Conservation (phyloP, 2,888 invertebrate genomes). For the Spialia ferax region DNA sequence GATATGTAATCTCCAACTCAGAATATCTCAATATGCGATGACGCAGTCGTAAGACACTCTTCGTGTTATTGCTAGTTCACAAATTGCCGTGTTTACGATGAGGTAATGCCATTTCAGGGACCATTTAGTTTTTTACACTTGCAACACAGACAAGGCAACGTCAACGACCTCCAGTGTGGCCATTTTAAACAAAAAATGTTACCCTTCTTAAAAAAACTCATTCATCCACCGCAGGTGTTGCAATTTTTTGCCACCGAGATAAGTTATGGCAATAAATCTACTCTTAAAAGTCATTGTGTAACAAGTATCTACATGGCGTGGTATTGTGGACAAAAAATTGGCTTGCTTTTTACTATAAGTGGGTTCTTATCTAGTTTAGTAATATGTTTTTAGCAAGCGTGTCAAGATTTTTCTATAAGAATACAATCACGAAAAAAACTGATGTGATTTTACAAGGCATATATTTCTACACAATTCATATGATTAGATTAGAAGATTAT, state of each 20-base stretch:
- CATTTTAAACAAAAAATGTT: constrained; percentile 53
- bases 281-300: constrained; percentile 16
- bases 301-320: background rate
- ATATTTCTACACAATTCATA: background rate
- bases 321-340: constrained; percentile 4
- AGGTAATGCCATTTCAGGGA: constrained; percentile 65
- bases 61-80: constrained; percentile 26
- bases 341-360: constrained; percentile 10
- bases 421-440: background rate
- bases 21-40: constrained; percentile 5
- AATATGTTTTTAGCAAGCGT: background rate
- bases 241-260: constrained; percentile 48
- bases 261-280: constrained; percentile 53
- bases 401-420: background rate
- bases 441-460: background rate
- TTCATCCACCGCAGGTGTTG: constrained; percentile 53
- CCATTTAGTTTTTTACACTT: constrained; percentile 62
- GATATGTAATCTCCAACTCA: background rate
- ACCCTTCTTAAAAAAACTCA: constrained; percentile 37
- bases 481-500: background rate
- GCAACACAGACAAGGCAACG: constrained; percentile 66
- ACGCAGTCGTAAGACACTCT: constrained; percentile 17
- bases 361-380: background rate
- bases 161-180: constrained; percentile 66
- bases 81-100: constrained; percentile 47